Base-by-base conservation (phyloP, 2,797 vertebrate genomes). In the Rallus crepitans region DNA sequence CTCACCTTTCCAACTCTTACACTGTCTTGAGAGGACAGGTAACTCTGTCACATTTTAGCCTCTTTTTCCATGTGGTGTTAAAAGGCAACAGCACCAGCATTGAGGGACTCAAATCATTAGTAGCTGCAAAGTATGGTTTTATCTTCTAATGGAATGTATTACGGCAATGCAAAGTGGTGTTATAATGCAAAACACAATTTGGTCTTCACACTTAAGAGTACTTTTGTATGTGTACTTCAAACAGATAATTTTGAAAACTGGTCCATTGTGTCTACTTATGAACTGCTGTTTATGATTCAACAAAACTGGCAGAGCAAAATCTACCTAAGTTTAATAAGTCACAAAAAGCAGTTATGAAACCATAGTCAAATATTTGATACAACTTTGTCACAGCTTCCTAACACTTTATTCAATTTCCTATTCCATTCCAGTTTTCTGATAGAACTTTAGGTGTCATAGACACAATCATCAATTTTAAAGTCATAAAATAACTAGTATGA, bases 261-360 rank as follows among this genome's bases (percentile, higher is more conserved):
- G 64, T 63, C 89, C 42, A 66, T 35, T 69, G 39, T 78, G 68
- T 69, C 75, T 88, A 42, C 31, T 91, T 88, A 70, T 57, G 88
- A 90, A 66, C 40, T 45, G 48, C 30, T 65, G 76, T 72, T 92
- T 47, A 88, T 60, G 60, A 86, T 91, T 95, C 79, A 92, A 78
- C 47, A 94, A 69, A 92, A 90, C 73, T 30, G n/a, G 37, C 19
- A 84, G 15, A 80, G 82, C 52, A 90, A 81, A 27, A 81, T 75
- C 39, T 87, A 91, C 59, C 57, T 73, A 66, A 65, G 23, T 73
- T 80, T 84, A 73, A 35, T 89, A 87, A 94, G 82, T 93, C 59
- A 96, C 75, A 92, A 94, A 97, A 79, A 76, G 28, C 37, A 11
- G 17, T 81, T 82, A 78, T 48, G 76, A 93, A 96, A 92, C 23